Conservation (phyloP, 2,797 vertebrate species). For the Sphenopsis melanotis region DNA sequence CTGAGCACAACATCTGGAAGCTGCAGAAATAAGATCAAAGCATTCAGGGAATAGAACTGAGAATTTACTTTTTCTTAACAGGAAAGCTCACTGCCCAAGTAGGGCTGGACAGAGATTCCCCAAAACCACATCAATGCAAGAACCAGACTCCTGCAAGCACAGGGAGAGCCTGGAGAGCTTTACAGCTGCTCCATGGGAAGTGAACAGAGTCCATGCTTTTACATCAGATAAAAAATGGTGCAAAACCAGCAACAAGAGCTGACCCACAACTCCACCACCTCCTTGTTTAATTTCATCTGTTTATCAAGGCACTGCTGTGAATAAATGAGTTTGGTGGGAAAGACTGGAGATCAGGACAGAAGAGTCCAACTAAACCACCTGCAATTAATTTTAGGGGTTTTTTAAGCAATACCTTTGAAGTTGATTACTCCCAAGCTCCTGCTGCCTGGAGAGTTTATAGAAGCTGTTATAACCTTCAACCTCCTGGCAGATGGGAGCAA, state of each 20-base stretch:
- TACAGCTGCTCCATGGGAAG: background rate
- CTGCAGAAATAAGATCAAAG: background rate
- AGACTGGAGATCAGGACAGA: background rate
- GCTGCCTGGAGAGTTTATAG: background rate
- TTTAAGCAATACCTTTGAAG: background rate
- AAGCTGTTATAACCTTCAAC: background rate
- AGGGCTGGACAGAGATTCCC: background rate
- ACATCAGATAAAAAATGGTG: background rate
- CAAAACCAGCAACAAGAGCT: background rate
- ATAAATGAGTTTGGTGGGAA: background rate
- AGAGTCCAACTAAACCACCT: background rate
- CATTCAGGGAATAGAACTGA: background rate
- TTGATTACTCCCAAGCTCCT: background rate
- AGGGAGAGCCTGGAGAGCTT: background rate
- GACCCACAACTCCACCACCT: background rate
- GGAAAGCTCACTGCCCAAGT: background rate
- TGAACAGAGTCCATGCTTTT: rapidly evolving
- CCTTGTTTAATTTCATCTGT: background rate
- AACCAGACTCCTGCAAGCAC: background rate
- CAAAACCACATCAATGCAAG: background rate
- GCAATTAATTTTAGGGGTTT: background rate
- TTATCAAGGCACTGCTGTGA: background rate
- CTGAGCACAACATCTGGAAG: background rate
- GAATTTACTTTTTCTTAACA: background rate
- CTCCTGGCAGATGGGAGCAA: background rate